These are phyloP conservation scores for Amphipyra berbera DNA, from an alignment of 2,888 invertebrate species.

Conservation along the genomic window DNA sequence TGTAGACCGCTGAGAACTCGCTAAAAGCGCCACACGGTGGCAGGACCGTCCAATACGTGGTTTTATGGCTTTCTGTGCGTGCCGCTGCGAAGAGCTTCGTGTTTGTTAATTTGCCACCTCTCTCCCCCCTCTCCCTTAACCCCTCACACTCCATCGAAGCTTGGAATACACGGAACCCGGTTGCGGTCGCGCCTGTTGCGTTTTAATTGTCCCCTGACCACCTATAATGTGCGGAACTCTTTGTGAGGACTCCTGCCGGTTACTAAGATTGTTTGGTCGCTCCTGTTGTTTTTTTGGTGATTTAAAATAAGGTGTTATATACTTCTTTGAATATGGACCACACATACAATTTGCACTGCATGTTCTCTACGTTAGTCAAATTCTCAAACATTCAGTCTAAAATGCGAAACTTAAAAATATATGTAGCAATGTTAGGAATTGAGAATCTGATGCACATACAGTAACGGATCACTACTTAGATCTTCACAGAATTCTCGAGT, in stretches of 20 bases:
- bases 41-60: constrained; percentile 61
- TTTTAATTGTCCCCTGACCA: constrained; percentile 65
- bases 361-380: no score
- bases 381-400: no score
- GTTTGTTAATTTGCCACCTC: constrained; percentile 73
- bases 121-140: constrained; percentile 32
- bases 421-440: no score
- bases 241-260: constrained; percentile 29
- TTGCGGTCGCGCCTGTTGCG: constrained; percentile 68
- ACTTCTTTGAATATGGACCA: background rate
- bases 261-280: constrained; percentile 37
- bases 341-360: no score
- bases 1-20: constrained; percentile 21
- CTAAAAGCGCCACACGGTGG: constrained; percentile 52
- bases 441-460: no score
- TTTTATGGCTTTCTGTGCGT: constrained; percentile 72
- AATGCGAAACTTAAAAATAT: no score
- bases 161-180: constrained; percentile 39
- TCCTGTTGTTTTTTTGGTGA: constrained; percentile 24
- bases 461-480: no score
- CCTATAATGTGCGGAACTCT: constrained; percentile 46
- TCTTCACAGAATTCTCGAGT: no score
- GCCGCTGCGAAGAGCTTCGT: constrained; percentile 59
- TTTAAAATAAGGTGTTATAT: constrained; percentile 4
- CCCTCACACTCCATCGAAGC: constrained; percentile 31